These are phyloP conservation scores for Tor tambroides DNA, from an alignment of 2,113 vertebrate genomes.

Conservation along the genomic window DNA sequence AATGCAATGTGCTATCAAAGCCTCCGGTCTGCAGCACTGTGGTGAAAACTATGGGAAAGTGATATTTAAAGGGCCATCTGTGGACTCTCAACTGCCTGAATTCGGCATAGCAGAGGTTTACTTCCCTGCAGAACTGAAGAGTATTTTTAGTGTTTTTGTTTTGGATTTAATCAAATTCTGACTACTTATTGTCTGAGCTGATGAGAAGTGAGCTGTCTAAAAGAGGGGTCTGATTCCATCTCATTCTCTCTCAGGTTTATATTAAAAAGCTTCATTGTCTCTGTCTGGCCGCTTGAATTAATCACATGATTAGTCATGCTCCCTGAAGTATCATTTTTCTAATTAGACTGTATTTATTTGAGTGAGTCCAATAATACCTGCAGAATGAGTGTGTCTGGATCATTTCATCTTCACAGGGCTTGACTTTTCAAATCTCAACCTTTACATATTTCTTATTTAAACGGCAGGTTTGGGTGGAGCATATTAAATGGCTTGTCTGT, in stretches of 20 bases:
- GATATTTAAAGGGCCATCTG: neutral
- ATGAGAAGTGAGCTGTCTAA: neutral
- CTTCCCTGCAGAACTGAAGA: neutral
- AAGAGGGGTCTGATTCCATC: neutral
- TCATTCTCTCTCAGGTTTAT: neutral
- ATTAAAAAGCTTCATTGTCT: constrained; percentile 10
- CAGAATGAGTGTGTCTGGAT: constrained; percentile 34
- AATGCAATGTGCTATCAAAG: constrained; percentile 18
- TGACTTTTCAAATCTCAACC: constrained; percentile 14
- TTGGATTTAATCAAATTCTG: neutral
- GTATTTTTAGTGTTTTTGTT: neutral
- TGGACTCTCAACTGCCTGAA: neutral
- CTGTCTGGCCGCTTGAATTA: constrained; percentile 22
- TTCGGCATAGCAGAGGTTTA: neutral
- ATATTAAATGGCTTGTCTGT: constrained; percentile 1
- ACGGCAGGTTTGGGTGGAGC: neutral
- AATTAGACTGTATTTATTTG: constrained; percentile 39
- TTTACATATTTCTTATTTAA: neutral
- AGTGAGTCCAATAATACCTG: constrained; percentile 33
- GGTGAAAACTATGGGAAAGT: constrained; percentile 19
- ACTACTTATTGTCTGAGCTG: neutral
- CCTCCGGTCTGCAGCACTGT: neutral
- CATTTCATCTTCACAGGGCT: constrained; percentile 14
- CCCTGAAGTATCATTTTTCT: constrained; percentile 18
- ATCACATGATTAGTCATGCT: constrained; percentile 48